Percentiles rank a stretch among this genome's conserved stretches.
Evolutionary conservation across 2,888 invertebrate species (phyloP).

Genomic region (Polylopha cassiicola): DNA sequence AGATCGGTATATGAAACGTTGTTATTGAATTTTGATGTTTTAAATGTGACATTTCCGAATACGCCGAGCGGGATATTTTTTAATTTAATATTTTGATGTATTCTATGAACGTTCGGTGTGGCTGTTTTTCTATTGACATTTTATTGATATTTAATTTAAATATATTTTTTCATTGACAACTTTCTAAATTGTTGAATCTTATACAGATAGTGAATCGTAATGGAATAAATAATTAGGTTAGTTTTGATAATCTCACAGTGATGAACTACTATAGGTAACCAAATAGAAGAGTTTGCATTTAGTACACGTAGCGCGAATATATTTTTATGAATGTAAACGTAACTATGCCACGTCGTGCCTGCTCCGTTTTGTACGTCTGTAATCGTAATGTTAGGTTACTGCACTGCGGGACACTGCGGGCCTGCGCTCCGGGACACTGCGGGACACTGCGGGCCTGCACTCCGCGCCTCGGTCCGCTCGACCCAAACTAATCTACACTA

Average conservation of each 20-base stretch:
- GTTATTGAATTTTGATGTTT: conserved; percentile 66
- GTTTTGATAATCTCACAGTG: conserved; percentile 45
- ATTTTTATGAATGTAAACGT: conserved; percentile 27
- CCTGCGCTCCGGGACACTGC: too few relatives aligned
- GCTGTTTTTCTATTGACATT: conserved; percentile 43
- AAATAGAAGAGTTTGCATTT: conserved; percentile 64
- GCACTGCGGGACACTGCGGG: conserved; percentile 37
- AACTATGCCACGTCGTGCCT: conserved; percentile 64
- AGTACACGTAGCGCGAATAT: conserved; percentile 51
- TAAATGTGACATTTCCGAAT: conserved; percentile 58
- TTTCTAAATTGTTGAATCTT: conserved; percentile 22
- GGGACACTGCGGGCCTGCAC: conserved; percentile 39
- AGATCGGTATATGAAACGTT: conserved; percentile 54
- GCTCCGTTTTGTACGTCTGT: conserved; percentile 46
- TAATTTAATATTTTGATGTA: conserved; percentile 42
- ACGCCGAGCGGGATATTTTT: conserved; percentile 42
- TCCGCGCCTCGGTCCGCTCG: conserved; percentile 20
- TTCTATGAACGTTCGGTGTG: conserved; percentile 43
- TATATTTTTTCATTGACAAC: conserved; percentile 19
- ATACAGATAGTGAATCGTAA: conserved; percentile 18
- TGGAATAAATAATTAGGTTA: conserved; percentile 28
- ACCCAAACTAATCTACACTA: conserved; percentile 16
- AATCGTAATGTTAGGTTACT: conserved; percentile 35
- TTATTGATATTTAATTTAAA: conserved; percentile 27
- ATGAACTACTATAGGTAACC: conserved; percentile 60